These are phyloP conservation scores for Isichthys henryi DNA, from an alignment of 2,113 vertebrate genomes.

Conservation along the genomic window DNA sequence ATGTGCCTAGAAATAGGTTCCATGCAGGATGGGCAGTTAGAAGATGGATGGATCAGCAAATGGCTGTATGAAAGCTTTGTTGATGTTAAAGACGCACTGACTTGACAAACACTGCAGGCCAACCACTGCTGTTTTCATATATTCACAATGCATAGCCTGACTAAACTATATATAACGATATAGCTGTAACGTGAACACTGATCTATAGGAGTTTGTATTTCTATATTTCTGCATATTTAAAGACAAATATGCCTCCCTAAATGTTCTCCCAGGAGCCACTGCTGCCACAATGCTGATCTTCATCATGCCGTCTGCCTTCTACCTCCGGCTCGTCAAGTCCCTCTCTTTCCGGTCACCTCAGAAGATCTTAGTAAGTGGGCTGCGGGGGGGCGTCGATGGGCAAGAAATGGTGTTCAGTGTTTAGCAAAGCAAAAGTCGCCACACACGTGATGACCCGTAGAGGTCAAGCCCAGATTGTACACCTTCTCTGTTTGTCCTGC, in stretches of 20 bases:
- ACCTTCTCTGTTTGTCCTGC: constrained; percentile 30
- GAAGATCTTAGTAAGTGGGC: constrained; percentile 80
- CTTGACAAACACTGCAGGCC: neutral
- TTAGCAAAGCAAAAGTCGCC: neutral
- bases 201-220: neutral
- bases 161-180: no score
- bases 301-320: constrained; percentile 89
- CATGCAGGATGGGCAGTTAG: neutral
- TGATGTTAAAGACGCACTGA: neutral
- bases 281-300: constrained; percentile 95
- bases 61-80: neutral
- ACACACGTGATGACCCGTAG: neutral
- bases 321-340: constrained; percentile 83
- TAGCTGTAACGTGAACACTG: neutral
- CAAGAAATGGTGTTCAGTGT: neutral
- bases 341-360: constrained; percentile 74
- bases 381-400: no score
- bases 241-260: neutral
- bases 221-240: neutral
- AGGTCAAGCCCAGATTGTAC: neutral
- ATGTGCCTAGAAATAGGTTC: neutral
- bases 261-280: constrained; percentile 70
- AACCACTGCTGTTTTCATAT: neutral
- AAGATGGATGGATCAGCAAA: neutral
- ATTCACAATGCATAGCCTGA: neutral